Base-by-base conservation (phyloP, 2,113 vertebrate species). In the Rafetus swinhoei region DNA sequence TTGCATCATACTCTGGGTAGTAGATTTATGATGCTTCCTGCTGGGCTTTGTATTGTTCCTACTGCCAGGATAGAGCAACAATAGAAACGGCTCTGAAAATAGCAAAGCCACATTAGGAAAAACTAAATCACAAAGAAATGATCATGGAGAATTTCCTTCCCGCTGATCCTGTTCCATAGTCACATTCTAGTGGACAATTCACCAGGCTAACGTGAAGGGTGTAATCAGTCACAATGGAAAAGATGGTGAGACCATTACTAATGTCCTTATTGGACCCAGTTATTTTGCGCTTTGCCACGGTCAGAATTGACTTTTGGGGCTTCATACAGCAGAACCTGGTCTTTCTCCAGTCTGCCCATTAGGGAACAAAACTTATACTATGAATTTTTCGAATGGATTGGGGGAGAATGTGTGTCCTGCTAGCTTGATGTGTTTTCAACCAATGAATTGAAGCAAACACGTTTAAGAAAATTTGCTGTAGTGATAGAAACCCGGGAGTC, bases 401-500 rank as follows among this genome's bases (percentile, higher is more conserved):
- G 18, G 1, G 18, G 11, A 45, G 11, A 39, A 45, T 14, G 39
- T 77, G 11, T 39, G 74, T 50, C 25, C 50, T 50, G 21, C 39
- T 27, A 77, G 13, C 39, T 39, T 77, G 74, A 77, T 7, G 22
- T 1, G 0, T 2, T 2, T 15, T 15, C 4, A 15, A 19, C 18
- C 4, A 39, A 3, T 14, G 29, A 29, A 5, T 5, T 0, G 52
- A 2, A 59, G n/a, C 39, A 29, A 9, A 4, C 1, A 0, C 39
- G 1, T 32, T 22, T 55, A 4, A 32, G 1, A 29, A 2, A 1
- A 27, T 2, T 0, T 1, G 15, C 62, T 24, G 6, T 2, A n/a
- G 39, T 19, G 53, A 16, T 39, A 9, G 7, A n/a, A 15, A 21
- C 21, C 1, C 19, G 9, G 2, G 1, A 4, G 35, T 24, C 0